Conservation (phyloP, 2,113 vertebrate genomes). For the Toxostoma redivivum region DNA sequence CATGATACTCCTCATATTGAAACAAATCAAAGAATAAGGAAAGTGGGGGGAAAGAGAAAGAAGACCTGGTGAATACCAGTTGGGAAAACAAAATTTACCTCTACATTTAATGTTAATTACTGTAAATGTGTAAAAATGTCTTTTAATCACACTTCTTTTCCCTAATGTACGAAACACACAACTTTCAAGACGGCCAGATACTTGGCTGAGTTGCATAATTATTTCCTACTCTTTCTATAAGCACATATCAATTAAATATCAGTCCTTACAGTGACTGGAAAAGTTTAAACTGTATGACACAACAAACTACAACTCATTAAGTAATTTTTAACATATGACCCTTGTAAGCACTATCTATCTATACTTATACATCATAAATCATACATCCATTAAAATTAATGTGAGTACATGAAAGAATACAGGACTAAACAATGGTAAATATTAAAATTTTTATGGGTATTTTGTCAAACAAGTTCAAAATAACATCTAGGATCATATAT, state of each 20-base stretch:
- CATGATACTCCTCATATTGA: slow-evolving; percentile 31
- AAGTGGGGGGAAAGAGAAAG: background rate
- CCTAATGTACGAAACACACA: background rate
- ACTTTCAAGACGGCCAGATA: background rate
- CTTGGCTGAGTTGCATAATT: background rate
- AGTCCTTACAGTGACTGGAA: background rate
- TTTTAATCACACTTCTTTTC: background rate
- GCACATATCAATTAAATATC: background rate
- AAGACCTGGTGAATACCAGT: background rate
- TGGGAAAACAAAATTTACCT: slow-evolving; percentile 1
- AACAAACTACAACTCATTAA: background rate
- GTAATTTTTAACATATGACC: background rate
- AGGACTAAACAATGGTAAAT: background rate
- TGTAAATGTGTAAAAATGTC: background rate
- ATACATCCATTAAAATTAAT: background rate
- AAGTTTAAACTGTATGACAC: background rate
- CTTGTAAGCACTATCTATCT: background rate
- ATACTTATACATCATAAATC: background rate
- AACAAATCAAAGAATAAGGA: slow-evolving; percentile 18
- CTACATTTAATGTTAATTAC: background rate
- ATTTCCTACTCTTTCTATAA: background rate
- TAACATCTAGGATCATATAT: background rate
- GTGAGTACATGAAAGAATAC: background rate
- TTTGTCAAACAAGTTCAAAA: background rate
- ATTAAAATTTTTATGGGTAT: background rate